Base-by-base conservation (phyloP, 2,888 invertebrate species). In the Platypus cylindrus region DNA sequence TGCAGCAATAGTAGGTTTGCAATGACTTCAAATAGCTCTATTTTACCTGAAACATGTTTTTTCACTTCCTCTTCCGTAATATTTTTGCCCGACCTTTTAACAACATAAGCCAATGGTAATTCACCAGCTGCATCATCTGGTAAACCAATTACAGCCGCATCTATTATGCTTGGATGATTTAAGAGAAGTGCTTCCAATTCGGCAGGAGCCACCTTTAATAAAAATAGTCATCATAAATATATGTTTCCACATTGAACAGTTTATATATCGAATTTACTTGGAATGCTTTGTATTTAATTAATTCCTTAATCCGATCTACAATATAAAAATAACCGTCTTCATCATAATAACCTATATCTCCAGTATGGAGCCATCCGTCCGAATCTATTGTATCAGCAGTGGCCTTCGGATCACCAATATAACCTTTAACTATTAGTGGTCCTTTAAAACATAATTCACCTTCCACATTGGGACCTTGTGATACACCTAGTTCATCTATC, bases 261-360 rank as follows among this genome's bases (percentile, higher is more conserved):
- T n/a, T n/a, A n/a, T 20, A 20, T 20, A 20, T 20, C 4, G 4
- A 11, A 11, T 25, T 36, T 48, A 84, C 83, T 71, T 85, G 79
- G 51, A 76, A 83, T 23, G 79, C 89, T 59, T 90, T 90, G 55
- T 86, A 89, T 59, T 93, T 93, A 51, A 93, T 91, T 17, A 93
- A 71, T 56, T 91, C 90, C 58, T 93, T 93, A 16, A 90, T 65
- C 41, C 91, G 66, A 58, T 90, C 91, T 2, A 89, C 83, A 44
- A 91, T 77, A 53, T 71, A 89, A 61, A 87, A 84, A 58, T 70
- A 78, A 2, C 77, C 78, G 13, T 87, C 77, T 1, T 71, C 60
- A 52, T 90, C 86, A 48, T 77, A 85, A 57, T 82, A 86, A 1
- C 80, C 90, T 44, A 91, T 68, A 58, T 91, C 91, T 1, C 90